A percentile compares a stretch with the other conserved stretches of the same genome.
Evolutionary conservation across 2,888 invertebrate species (phyloP).

Genomic region (Pseudoips prasinana): DNA sequence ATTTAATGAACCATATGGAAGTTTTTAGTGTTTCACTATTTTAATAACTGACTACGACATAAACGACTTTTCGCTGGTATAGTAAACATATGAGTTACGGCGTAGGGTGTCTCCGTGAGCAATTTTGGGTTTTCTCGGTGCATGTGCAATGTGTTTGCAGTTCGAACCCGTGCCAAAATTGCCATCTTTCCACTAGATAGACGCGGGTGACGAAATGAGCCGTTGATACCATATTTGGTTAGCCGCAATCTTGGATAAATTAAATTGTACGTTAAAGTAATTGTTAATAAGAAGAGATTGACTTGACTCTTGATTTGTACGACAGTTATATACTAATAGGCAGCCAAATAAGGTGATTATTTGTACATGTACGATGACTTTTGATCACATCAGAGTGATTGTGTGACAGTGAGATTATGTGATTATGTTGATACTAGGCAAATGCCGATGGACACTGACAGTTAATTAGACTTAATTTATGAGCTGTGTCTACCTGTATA

Average conservation of each 20-base stretch:
- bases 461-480: too few species aligned
- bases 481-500: too few species aligned
- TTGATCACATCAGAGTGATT: too few species aligned
- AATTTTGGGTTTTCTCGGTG: slow-evolving; percentile 67
- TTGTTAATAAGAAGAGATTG: slow-evolving; percentile 11
- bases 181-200: slow-evolving; percentile 58
- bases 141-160: slow-evolving; percentile 53
- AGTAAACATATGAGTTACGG: slow-evolving; percentile 64
- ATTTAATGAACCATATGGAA: slow-evolving; percentile 1
- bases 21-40: slow-evolving; percentile 9
- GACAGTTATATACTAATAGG: too few species aligned
- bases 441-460: too few species aligned
- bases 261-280: slow-evolving; percentile 19
- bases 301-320: background rate
- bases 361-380: background rate
- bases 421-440: too few species aligned
- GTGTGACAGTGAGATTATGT: too few species aligned
- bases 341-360: background rate
- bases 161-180: slow-evolving; percentile 66
- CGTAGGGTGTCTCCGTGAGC: slow-evolving; percentile 62
- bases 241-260: slow-evolving; percentile 43
- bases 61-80: slow-evolving; percentile 46
- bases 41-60: slow-evolving; percentile 36
- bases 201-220: slow-evolving; percentile 35
- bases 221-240: slow-evolving; percentile 32